Conservation (phyloP, 2,888 invertebrate species). For the Nezara viridula region DNA sequence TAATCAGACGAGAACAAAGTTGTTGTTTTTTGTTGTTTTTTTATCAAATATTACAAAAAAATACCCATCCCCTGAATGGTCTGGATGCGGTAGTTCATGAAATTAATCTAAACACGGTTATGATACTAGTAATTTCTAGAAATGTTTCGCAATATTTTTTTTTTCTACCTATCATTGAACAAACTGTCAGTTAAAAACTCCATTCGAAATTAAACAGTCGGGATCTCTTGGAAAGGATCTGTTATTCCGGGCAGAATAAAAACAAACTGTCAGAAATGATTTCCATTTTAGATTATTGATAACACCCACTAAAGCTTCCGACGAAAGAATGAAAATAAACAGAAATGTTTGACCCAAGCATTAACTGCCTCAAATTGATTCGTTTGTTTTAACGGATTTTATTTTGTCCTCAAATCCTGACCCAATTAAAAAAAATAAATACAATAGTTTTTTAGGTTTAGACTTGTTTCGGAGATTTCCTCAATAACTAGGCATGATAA, state of each 20-base stretch:
- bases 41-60: too few species aligned
- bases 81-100: too few species aligned
- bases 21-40: too few species aligned
- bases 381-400: neutral
- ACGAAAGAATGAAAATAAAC: neutral
- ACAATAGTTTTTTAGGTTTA: too few species aligned
- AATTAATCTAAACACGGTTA: too few species aligned
- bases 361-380: constrained; percentile 16
- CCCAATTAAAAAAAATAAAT: neutral
- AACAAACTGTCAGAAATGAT: constrained; percentile 7
- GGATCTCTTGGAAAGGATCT: neutral
- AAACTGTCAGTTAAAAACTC: neutral
- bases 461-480: neutral
- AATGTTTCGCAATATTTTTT: neutral
- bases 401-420: neutral
- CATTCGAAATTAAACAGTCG: neutral
- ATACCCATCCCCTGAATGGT: too few species aligned
- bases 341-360: neutral
- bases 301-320: neutral
- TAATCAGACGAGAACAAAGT: too few species aligned
- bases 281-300: constrained; percentile 27
- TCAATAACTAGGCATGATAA: neutral
- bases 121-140: neutral
- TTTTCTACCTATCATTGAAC: neutral
- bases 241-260: neutral